Percentiles rank a stretch among this genome's conserved stretches.
phyloP scores from a whole-genome alignment of 2,888 invertebrate species.

The Drosophila kanekoi region DNA sequence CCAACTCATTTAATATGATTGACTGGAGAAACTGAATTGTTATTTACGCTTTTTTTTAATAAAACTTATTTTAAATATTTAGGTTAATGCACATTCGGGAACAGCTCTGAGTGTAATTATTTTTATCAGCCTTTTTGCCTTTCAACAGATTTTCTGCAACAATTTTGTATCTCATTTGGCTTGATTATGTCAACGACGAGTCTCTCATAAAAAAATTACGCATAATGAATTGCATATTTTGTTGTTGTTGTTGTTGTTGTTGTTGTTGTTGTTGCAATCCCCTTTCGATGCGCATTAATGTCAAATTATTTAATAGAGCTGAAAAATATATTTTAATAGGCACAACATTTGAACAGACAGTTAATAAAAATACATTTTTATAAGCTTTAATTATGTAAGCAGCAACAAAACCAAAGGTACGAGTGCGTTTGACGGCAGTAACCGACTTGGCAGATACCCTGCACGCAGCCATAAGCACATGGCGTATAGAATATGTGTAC shows the following conservation, averaged over 20 bases:
- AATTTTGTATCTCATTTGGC: slow-evolving; percentile 36
- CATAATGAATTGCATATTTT: slow-evolving; percentile 38
- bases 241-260: background rate
- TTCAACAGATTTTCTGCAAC: slow-evolving; percentile 28
- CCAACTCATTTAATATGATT: slow-evolving; percentile 18
- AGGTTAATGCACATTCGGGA: slow-evolving; percentile 1
- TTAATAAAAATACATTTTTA: slow-evolving; percentile 33
- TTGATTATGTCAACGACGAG: slow-evolving; percentile 57
- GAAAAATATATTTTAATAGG: slow-evolving; percentile 22
- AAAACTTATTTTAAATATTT: slow-evolving; percentile 1
- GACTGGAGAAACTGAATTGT: background rate
- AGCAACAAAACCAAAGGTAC: too few relatives aligned
- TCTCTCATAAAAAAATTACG: slow-evolving; percentile 18
- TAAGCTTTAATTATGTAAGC: slow-evolving; percentile 39
- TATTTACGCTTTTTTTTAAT: background rate
- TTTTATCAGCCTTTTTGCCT: slow-evolving; percentile 20
- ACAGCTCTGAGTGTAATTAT: slow-evolving; percentile 24
- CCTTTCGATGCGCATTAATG: slow-evolving; percentile 62
- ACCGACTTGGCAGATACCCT: too few relatives aligned
- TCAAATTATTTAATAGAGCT: slow-evolving; percentile 38
- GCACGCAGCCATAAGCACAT: too few relatives aligned
- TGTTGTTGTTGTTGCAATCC: slow-evolving; percentile 2
- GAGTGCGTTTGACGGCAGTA: too few relatives aligned
- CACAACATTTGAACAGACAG: slow-evolving; percentile 25
- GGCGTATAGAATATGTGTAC: too few relatives aligned